phyloP scores from a whole-genome alignment of 2,113 vertebrate species.

The Phyllostomus hastatus region DNA sequence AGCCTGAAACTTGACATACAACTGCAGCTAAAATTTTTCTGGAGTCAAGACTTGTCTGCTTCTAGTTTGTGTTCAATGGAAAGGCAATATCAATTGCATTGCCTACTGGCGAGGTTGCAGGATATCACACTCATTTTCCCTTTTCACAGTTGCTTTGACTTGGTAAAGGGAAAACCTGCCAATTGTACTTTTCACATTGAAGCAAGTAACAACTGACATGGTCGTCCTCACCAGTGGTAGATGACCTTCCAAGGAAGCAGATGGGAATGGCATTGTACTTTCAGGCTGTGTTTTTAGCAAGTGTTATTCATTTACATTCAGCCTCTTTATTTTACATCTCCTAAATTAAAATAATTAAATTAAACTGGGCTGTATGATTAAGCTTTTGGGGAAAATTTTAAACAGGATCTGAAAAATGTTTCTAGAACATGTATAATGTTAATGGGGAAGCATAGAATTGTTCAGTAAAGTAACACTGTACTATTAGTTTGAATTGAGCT shows the following conservation, averaged over 20 bases:
- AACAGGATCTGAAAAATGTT: not conserved
- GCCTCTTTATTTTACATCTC: not conserved
- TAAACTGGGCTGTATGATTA: conserved; percentile 15
- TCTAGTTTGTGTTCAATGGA: not conserved
- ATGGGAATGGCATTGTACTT: not conserved
- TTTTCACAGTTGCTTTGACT: not conserved
- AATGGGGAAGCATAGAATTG: conserved; percentile 41
- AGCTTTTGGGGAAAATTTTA: conserved; percentile 12
- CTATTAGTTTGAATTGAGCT: conserved; percentile 7
- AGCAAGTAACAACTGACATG: not conserved
- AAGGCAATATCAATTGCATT: not conserved
- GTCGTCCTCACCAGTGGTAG: not conserved
- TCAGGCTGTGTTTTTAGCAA: conserved; percentile 3
- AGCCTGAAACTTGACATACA: not conserved
- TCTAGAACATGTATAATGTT: conserved; percentile 46
- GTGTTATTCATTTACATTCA: not conserved
- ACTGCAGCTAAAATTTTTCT: not conserved
- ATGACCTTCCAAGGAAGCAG: not conserved
- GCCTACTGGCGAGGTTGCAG: not conserved
- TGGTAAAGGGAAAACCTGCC: not conserved
- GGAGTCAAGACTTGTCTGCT: not conserved
- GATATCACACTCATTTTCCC: not conserved
- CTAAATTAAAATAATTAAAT: not conserved
- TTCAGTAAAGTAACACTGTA: conserved; percentile 11
- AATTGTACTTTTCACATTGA: not conserved